Evolutionary conservation across 1,140 invertebrate genomes (phyloP).

Genomic region (Harlomillsia oculata): DNA sequence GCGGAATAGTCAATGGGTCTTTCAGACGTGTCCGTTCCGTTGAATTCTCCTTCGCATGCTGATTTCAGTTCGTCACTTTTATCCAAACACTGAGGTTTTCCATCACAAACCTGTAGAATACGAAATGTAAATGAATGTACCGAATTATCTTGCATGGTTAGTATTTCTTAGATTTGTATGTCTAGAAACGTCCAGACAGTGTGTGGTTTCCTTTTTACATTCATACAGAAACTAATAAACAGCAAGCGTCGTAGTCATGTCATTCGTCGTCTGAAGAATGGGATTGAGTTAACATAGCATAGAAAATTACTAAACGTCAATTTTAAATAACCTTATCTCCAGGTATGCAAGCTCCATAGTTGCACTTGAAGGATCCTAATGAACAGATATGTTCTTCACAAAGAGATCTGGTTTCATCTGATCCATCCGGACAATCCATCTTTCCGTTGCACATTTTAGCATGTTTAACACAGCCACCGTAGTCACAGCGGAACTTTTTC

Average conservation of each 20-base stretch:
- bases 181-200: no score
- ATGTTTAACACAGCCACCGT: slow-evolving; percentile 13
- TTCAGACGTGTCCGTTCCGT: neutral
- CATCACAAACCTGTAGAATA: slow-evolving; percentile 17
- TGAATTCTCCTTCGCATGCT: slow-evolving; percentile 5
- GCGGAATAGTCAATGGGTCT: slow-evolving; percentile 5
- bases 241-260: no score
- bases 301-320: no score
- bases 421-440: slow-evolving; percentile 13
- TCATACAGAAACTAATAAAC: no score
- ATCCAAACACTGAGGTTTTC: slow-evolving; percentile 19
- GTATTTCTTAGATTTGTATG: no score
- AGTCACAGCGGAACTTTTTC: slow-evolving; percentile 26
- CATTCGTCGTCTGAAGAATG: no score
- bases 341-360: slow-evolving; percentile 25
- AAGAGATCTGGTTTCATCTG: slow-evolving; percentile 21
- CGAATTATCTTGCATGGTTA: no score
- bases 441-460: slow-evolving; percentile 17
- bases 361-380: slow-evolving; percentile 20
- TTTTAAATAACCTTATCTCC: slow-evolving; percentile 23
- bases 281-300: no score
- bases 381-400: slow-evolving; percentile 20
- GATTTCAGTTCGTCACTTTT: slow-evolving; percentile 19
- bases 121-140: neutral
- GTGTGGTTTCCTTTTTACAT: no score